Percentiles rank a stretch among this genome's conserved stretches.
phyloP scores from a whole-genome alignment of 2,888 invertebrate genomes.

The Epirrhoe alternata region DNA sequence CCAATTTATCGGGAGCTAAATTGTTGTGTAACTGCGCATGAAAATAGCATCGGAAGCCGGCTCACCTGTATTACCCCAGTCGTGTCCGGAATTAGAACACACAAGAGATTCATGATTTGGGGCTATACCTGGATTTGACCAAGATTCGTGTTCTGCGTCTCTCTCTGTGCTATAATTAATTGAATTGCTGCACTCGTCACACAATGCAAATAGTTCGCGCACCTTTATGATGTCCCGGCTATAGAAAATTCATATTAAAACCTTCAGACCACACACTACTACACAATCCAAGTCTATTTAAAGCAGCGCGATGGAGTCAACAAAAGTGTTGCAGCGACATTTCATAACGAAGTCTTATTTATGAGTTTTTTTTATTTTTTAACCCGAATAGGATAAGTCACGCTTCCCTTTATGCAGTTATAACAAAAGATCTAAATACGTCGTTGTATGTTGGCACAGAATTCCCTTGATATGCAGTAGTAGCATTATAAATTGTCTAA shows the following conservation, averaged over 20 bases:
- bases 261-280: slow-evolving; percentile 44
- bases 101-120: not conserved
- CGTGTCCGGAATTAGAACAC: slow-evolving; percentile 6
- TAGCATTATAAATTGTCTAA: not conserved
- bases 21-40: slow-evolving; percentile 4
- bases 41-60: slow-evolving; percentile 2
- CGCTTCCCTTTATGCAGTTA: slow-evolving; percentile 73
- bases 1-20: not conserved
- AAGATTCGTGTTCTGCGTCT: too few species aligned
- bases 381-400: slow-evolving; percentile 73
- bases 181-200: too few species aligned
- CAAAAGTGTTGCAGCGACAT: slow-evolving; percentile 52
- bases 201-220: not conserved
- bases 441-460: slow-evolving; percentile 30
- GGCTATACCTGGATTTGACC: not conserved
- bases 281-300: slow-evolving; percentile 48
- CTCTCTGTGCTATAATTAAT: too few species aligned
- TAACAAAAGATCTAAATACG: slow-evolving; percentile 80
- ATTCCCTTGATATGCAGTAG: slow-evolving; percentile 12
- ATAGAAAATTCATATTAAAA: slow-evolving; percentile 14
- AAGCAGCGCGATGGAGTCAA: slow-evolving; percentile 47
- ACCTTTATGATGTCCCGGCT: not conserved
- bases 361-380: slow-evolving; percentile 58
- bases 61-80: slow-evolving; percentile 14
- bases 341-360: slow-evolving; percentile 68